Evolutionary conservation across 2,113 vertebrate species (phyloP).

Genomic region (Prionailurus viverrinus): DNA sequence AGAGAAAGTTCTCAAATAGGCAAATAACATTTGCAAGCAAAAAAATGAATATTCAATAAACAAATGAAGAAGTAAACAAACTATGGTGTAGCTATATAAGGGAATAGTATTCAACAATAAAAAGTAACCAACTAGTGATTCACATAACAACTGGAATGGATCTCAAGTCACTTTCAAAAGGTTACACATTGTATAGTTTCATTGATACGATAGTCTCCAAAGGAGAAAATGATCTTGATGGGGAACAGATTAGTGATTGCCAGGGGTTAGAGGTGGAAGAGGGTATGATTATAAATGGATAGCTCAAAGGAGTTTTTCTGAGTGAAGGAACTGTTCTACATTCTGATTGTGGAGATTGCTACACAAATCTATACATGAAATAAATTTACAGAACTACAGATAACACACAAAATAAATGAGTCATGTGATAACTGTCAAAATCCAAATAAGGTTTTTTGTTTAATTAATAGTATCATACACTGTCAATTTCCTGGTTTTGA

Average conservation of each 20-base stretch:
- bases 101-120: background rate
- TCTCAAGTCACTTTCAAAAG: background rate
- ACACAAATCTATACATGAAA: background rate
- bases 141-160: background rate
- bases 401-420: background rate
- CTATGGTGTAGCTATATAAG: background rate
- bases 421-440: background rate
- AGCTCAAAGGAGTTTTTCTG: background rate
- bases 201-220: background rate
- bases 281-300: background rate
- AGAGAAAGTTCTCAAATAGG: background rate
- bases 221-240: background rate
- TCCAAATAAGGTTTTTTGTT: background rate
- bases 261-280: background rate
- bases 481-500: background rate
- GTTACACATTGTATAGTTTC: background rate
- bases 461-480: background rate
- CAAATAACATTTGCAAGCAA: background rate
- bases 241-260: background rate
- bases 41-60: background rate
- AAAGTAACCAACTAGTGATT: slow-evolving; percentile 3
- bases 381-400: background rate
- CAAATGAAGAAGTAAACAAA: background rate
- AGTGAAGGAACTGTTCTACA: background rate
- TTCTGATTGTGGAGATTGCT: background rate